Base-by-base conservation (phyloP, 2,113 vertebrate genomes). In the Balaeniceps rex region DNA sequence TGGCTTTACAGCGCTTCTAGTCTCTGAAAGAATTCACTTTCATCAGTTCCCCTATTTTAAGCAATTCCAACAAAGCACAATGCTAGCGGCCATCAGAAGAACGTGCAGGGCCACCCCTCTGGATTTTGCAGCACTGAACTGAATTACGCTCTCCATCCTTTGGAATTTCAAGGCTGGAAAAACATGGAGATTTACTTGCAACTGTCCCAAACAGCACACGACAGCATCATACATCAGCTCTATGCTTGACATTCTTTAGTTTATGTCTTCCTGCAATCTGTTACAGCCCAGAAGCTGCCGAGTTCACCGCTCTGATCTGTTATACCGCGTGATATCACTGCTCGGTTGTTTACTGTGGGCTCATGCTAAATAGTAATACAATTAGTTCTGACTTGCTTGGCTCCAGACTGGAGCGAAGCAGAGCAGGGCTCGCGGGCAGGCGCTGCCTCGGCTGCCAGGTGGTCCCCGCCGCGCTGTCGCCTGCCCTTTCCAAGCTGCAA, bases 391-490 rank as follows among this genome's bases (percentile, higher is more conserved):
- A 23, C 4, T 55, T 15, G 8, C 55, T 25, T 46, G 70, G 51
- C 57, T 87, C 31, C 68, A 46, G 25, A 2, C 11, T 0, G 4
- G 38, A 1, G 29, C 1, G 18, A 5, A 16, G 55, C 40, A 6
- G 82, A 78, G 55, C 64, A 64, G 29, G 49, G 47, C 60, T 61
- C 3, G 2, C 0, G 3, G 51, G 34, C 51, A 54, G 44, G 38
- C 11, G 0, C 10, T 66, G 52, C 36, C 58, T 31, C 1, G 0
- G 34, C 24, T 51, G 34, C 28, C 51, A 83, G 74, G 61, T 44
- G 36, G 26, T 52, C 7, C 65, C 40, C 65, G n/a, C 57, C 2
- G 2, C 0, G 0, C 49, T 51, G 14, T 16, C 12, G 2, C 79
- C 36, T 28, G 26, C 44, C 38, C 38, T 24, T 18, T 70, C 44